These are phyloP conservation scores for Sebastes paucispinis DNA, from an alignment of 2,797 vertebrate genomes.

Conservation along the genomic window DNA sequence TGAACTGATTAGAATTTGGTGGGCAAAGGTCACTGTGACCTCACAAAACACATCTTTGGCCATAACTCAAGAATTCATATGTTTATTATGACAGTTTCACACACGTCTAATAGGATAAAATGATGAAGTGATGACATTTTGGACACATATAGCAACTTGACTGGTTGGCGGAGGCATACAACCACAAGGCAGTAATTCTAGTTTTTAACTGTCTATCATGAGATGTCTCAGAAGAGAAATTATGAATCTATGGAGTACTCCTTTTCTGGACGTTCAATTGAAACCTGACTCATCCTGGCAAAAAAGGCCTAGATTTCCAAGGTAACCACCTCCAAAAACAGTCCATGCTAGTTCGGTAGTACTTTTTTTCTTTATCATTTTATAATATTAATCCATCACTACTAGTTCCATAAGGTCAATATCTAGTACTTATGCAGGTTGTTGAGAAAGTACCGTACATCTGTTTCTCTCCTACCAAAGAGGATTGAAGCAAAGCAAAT, in stretches of 20 bases:
- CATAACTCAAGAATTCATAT: too few relatives aligned
- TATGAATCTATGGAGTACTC: neutral
- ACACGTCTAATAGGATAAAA: too few relatives aligned
- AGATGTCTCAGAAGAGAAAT: neutral
- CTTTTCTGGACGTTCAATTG: neutral
- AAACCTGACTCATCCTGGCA: neutral
- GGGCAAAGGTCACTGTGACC: too few relatives aligned
- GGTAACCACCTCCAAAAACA: neutral
- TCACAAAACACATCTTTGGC: too few relatives aligned
- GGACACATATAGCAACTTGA: too few relatives aligned
- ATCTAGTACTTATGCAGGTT: neutral
- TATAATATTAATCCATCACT: neutral
- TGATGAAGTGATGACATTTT: too few relatives aligned
- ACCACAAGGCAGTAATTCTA: fast-evolving
- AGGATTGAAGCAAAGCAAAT: neutral
- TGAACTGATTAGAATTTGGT: too few relatives aligned
- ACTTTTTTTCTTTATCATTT: neutral
- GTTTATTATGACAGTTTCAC: too few relatives aligned
- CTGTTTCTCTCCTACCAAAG: neutral
- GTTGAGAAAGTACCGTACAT: neutral
- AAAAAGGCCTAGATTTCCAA: neutral
- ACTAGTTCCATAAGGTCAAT: neutral
- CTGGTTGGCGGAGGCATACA: too few relatives aligned
- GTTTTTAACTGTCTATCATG: neutral
- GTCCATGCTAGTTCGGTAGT: neutral